Evolutionary conservation across 2,888 invertebrate genomes (phyloP), one percentile per base, ranked within the genome.

Genomic region (Drosophila multiciliata): DNA sequence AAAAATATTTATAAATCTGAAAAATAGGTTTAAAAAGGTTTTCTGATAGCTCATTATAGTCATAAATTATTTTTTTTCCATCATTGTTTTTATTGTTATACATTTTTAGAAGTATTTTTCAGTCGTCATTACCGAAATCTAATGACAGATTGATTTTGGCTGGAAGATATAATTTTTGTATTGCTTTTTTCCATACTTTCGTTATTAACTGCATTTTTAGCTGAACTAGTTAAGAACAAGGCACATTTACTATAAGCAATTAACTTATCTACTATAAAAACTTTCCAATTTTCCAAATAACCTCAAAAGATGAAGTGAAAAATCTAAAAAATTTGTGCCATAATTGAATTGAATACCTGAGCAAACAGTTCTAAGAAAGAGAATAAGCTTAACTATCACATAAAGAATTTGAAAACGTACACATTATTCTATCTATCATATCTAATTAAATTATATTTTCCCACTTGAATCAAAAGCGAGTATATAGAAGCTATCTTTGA

Each of bases 341-440:
- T 64, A 76, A 76, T 62, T 58, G 42, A 75, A 77, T 70, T 75
- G 78, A 76, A 76, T 75, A 80, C 81, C 78, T 78, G 81, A 78
- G 8, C 17, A 53, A 75, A 75, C 36, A 65, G 63, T 57, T 66
- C 45, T 55, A 74, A 63, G 35, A 38, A 49, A 58, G 52, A 33
- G 1, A 33, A 59, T 35, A 57, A 49, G 23, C 26, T 52, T 45
- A 57, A 11, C 11, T 50, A 29, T 12, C 35, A 15, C 57, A 26
- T 26, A 29, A 11, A 53, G 45, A 70, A 52, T 33, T 38, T 52
- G 42, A 58, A 58, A 68, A 32, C 29, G 12, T 48, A 8, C 29
- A 48, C 32, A n/a, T 67, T 53, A 45, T 26, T 33, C 49, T 33
- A 35, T 66, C 40, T 35, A 70, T 70, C 68, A 60, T 69, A 69